A percentile compares a stretch with the other conserved stretches of the same genome.
Conservation (phyloP, 1,140 invertebrate species). For the Thalassaphorura encarpata region DNA sequence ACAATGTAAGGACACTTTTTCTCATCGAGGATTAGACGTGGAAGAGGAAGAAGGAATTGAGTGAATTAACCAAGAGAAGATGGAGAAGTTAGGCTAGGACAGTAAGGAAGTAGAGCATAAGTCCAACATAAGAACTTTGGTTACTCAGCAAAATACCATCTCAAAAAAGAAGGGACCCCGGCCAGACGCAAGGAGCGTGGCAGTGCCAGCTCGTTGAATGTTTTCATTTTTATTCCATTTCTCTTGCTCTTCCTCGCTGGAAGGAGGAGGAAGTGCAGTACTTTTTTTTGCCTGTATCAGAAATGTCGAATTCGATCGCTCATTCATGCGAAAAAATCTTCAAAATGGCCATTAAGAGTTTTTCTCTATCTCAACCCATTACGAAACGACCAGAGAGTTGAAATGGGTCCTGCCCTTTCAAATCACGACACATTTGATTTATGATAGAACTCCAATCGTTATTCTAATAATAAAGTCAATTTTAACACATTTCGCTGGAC, state of each 20-base stretch:
- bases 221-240: conserved; percentile 23
- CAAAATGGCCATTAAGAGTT: conserved; percentile 29
- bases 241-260: neutral
- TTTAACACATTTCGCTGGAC: conserved; percentile 22
- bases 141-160: conserved; percentile 7
- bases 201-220: conserved; percentile 24
- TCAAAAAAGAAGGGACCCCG: neutral
- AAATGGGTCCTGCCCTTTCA: neutral
- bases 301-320: conserved; percentile 29
- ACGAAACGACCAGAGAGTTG: conserved; percentile 1
- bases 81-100: no score
- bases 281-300: no score
- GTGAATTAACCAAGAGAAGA: no score
- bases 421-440: conserved; percentile 8
- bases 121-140: no score
- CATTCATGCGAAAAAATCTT: conserved; percentile 30
- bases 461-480: conserved; percentile 30
- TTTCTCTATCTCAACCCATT: conserved; percentile 24
- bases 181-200: conserved; percentile 19
- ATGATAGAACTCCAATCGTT: conserved; percentile 19
- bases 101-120: no score
- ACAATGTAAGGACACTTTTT: no score
- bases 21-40: no score
- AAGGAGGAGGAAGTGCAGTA: no score
- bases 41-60: no score